phyloP scores from a whole-genome alignment of 2,888 invertebrate species.

The Xylota sylvarum region DNA sequence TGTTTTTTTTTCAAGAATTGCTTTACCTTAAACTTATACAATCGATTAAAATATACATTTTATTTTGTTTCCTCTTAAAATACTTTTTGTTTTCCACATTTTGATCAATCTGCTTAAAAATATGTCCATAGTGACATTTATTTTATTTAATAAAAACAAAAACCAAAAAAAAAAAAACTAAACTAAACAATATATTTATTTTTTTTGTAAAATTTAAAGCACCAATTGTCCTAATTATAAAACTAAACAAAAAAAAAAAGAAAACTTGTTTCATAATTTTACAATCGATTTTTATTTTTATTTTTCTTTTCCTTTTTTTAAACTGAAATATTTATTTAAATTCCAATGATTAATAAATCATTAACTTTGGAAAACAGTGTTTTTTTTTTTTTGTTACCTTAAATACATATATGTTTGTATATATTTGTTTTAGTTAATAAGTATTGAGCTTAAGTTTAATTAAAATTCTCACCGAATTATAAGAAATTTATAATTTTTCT shows the following conservation, averaged over 20 bases:
- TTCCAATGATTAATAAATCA: background rate
- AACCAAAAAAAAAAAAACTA: no score
- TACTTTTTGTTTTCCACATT: background rate
- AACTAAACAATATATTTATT: background rate
- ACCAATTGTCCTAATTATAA: slow-evolving; percentile 2
- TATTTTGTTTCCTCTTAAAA: background rate
- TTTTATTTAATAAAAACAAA: background rate
- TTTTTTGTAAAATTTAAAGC: slow-evolving; percentile 7
- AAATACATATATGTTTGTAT: background rate
- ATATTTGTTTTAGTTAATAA: background rate
- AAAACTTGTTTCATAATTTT: no score
- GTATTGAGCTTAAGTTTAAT: background rate
- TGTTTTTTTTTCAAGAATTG: background rate
- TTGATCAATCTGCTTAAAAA: background rate
- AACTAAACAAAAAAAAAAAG: no score
- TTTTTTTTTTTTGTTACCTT: background rate
- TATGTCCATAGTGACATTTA: background rate
- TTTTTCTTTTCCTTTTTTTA: background rate
- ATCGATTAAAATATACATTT: background rate
- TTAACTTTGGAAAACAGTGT: slow-evolving; percentile 12
- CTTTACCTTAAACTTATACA: background rate
- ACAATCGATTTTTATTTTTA: background rate
- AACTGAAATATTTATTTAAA: background rate
- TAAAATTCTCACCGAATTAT: background rate
- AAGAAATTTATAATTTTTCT: background rate